Evolutionary conservation across 1,140 invertebrate species (phyloP), one percentile per base, ranked within the genome.

Genomic region (Platyscapa corneri): DNA sequence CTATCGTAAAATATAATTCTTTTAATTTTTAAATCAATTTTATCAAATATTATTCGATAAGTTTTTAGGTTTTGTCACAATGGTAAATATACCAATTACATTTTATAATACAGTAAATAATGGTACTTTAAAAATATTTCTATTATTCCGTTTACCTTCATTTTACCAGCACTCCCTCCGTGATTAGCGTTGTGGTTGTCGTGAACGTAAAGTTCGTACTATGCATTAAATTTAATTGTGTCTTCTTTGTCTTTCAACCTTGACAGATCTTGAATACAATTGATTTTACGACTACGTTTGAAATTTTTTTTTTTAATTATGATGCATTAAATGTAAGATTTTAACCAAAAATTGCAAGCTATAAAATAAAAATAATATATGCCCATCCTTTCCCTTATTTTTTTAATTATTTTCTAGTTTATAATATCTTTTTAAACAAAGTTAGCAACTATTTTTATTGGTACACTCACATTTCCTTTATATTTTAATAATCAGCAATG

Each of bases 231-330:
- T 39, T 39, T 39, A 72, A 72, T 72, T 72, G 67, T n/a, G n/a
- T 34, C 67, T 39, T 39, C 34, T 72, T 72, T 72, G 67, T 39
- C 34, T n/a, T n/a, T n/a, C n/a, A n/a, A n/a, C n/a, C n/a, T n/a
- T n/a, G n/a, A n/a, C n/a, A n/a, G n/a, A n/a, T n/a, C n/a, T n/a
- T n/a, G n/a, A 30, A 72, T 67, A 67, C 16, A 67, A 30, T 67
- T 67, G 6, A 67, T 67, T 67, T 67, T 12, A 67, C n/a, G 3
- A 67, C 30, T 32, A 64, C 18, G 6, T 14, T 32, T 67, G 3
- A 32, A 64, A 64, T 64, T 64, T 64, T 64, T 64, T 64, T n/a
- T 64, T n/a, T 64, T 64, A 64, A 7, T n/a, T n/a, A n/a, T n/a
- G n/a, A n/a, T n/a, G n/a, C n/a, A n/a, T n/a, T n/a, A n/a, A 64